Evolutionary conservation across 1,140 invertebrate species (phyloP), one percentile per base, ranked within the genome.

Genomic region (Papilio glaucus): DNA sequence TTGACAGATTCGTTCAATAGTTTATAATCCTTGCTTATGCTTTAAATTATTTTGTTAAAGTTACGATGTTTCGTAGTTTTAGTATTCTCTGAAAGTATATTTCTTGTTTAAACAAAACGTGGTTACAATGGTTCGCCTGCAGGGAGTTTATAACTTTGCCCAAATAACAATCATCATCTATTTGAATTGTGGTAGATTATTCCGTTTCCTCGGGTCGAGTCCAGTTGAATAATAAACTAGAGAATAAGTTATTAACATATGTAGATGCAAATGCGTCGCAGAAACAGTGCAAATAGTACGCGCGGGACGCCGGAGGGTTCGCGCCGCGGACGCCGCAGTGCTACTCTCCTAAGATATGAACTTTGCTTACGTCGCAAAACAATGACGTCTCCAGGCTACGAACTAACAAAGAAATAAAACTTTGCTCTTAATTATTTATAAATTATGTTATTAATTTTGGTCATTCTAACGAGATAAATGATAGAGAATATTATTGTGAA

Each of bases 201-300:
- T 69, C 7, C 67, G 42, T 45, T 69, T 69, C 42, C 67, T 69
- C 13, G 6, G n/a, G n/a, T 38, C n/a, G 2, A 77, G 75, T 77
- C 76, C 76, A 77, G 71, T 49, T 71, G 75, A 82, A 77, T 78
- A 76, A 79, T 77, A 80, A 83, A 72, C 74, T 72, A 61, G 69
- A 63, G 77, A 76, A 74, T 71, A 77, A 77, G 69, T 78, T 76
- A 79, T 77, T 81, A 80, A 78, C 74, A 82, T 78, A 80, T 49
- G 67, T 69, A 69, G 71, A 82, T 82, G 78, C 78, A 84, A 82
- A 84, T 82, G 76, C 73, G 75, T 79, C 75, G 75, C 76, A 76
- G 75, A 69, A 69, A 69, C 74, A 72, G 77, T 82, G 77, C 77
- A 79, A 69, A 79, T 72, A 77, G 82, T 76, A 79, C 75, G 71